A percentile compares a stretch with the other conserved stretches of the same genome.
These are phyloP conservation scores for Lasioglossum baleicum DNA, from an alignment of 1,140 invertebrate genomes.

Conservation along the genomic window DNA sequence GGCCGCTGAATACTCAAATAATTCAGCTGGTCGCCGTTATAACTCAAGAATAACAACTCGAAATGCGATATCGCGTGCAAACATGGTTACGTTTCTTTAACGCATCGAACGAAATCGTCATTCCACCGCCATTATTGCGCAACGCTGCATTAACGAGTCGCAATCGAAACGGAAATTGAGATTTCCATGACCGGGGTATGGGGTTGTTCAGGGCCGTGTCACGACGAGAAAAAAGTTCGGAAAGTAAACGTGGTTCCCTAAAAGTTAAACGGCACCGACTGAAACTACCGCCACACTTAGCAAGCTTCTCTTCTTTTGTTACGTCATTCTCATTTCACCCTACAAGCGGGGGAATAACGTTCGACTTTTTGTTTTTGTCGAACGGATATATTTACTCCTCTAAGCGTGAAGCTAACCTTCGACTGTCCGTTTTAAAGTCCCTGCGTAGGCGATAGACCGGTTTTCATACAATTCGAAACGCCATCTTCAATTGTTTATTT, in stretches of 20 bases:
- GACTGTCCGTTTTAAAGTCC: conserved; percentile 8
- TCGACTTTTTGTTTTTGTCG: not conserved
- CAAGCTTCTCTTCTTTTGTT: conserved; percentile 7
- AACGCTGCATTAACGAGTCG: not conserved
- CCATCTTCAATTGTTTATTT: not conserved
- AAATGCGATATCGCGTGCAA: not conserved
- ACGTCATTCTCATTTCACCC: not conserved
- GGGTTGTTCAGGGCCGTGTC: not conserved
- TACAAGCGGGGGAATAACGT: conserved; percentile 24
- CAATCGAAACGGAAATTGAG: not conserved
- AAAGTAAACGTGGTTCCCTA: conserved; percentile 39
- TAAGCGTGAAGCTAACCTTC: conserved; percentile 36
- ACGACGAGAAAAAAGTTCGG: conserved; percentile 34
- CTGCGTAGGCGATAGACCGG: not conserved
- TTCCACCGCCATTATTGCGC: not conserved
- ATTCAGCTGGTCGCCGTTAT: too few relatives aligned
- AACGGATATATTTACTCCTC: conserved; percentile 17
- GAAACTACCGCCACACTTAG: conserved; percentile 9
- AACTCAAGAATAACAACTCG: not conserved
- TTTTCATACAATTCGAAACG: not conserved
- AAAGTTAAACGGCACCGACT: conserved; percentile 11
- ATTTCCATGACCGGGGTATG: not conserved
- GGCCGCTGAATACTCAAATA: too few relatives aligned
- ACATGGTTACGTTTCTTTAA: not conserved
- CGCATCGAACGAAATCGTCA: not conserved